These are phyloP conservation scores for Epinotia brunnichana DNA, from an alignment of 2,888 invertebrate genomes.

Conservation along the genomic window DNA sequence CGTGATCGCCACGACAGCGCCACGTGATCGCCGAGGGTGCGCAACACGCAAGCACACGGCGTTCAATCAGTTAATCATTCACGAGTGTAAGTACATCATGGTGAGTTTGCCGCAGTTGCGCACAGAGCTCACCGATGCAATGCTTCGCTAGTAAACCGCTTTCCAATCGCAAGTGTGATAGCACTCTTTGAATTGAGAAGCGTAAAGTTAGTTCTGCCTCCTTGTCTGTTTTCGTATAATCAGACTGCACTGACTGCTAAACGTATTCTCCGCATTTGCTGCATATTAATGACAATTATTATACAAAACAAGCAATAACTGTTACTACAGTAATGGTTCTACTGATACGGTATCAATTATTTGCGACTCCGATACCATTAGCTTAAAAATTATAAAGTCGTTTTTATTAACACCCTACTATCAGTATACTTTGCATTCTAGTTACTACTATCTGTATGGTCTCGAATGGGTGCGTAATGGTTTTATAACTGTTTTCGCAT, in stretches of 20 bases:
- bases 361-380: constrained; percentile 55
- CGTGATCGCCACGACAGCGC: too few relatives aligned
- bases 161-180: too few relatives aligned
- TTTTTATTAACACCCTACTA: constrained; percentile 19
- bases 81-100: too few relatives aligned
- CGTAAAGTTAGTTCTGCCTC: too few relatives aligned
- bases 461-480: constrained; percentile 36
- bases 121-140: too few relatives aligned
- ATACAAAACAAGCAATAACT: neutral
- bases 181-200: too few relatives aligned
- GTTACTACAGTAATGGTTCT: constrained; percentile 46
- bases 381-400: constrained; percentile 20
- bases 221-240: too few relatives aligned
- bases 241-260: neutral
- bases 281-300: neutral
- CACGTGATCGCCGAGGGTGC: too few relatives aligned
- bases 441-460: constrained; percentile 41
- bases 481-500: neutral
- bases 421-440: constrained; percentile 1
- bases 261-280: neutral
- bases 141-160: too few relatives aligned
- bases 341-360: constrained; percentile 63
- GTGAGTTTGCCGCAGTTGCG: too few relatives aligned
- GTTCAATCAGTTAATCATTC: too few relatives aligned
- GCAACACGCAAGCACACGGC: too few relatives aligned